Evolutionary conservation across 1,140 invertebrate species (phyloP), one percentile per base, ranked within the genome.

Genomic region (Elymnias hypermnestra): DNA sequence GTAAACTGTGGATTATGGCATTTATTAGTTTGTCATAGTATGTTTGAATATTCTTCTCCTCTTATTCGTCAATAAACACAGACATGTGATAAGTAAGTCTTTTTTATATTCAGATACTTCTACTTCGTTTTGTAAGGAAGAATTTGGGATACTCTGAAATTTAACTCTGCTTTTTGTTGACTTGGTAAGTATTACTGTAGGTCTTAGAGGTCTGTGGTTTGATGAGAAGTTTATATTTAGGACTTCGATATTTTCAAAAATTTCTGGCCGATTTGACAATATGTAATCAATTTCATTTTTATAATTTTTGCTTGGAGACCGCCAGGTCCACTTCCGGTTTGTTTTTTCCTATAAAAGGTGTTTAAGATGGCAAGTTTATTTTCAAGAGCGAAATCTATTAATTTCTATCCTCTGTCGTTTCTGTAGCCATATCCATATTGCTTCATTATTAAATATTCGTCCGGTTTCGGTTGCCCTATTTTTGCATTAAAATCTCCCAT

Each of bases 201-300:
- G 22, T 40, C 38, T 40, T 4, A 40, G 6, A 15, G 13, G 12
- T 14, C 38, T 25, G n/a, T 40, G 38, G 10, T 40, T 23, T 8
- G 38, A 40, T 1, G 21, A 12, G 13, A 14, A 40, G 3, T 23
- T 23, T 40, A 40, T n/a, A 7, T 26, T 22, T 5, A 40, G 5
- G 3, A 17, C 10, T n/a, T 26, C 22, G 14, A 26, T 21, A 8
- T 40, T 26, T 22, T 23, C 9, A 25, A 40, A 25, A 8, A 10
- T 25, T 28, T 40, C 6, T 8, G 33, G 43, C 7, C 18, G 13
- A 7, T 45, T 45, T 26, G 43, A 36, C 2, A 31, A 5, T 29
- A 43, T 33, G 9, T 31, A 43, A 26, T 43, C 40, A 5, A 43
- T 29, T 10, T 43, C 41, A 13, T 43, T 43, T 31, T 35, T 43